Conservation (phyloP, 1,140 invertebrate genomes). For the Drosophila micromelanica region DNA sequence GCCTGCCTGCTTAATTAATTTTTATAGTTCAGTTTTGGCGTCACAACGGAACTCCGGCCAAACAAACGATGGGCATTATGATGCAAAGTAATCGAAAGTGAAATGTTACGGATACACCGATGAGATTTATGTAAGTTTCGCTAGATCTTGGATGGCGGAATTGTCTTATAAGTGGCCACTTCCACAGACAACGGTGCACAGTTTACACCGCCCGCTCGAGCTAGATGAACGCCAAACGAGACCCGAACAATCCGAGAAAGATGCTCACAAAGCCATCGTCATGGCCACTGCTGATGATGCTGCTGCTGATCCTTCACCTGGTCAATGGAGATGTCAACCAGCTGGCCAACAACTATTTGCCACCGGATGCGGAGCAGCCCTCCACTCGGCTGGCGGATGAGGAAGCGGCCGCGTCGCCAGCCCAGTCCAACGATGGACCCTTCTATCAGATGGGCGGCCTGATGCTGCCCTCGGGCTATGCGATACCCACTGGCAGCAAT, state of each 20-base stretch:
- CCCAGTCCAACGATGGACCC: conserved; percentile 31
- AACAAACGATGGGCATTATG: conserved; percentile 35
- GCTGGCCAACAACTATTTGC: conserved; percentile 48
- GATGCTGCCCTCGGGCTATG: conserved; percentile 55
- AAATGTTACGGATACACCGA: conserved; percentile 47
- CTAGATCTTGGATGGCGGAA: conserved; percentile 9
- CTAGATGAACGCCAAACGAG: conserved; percentile 19
- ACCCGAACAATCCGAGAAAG: not conserved
- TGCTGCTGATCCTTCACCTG: conserved; percentile 48
- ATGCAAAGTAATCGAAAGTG: conserved; percentile 76
- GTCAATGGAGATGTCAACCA: conserved; percentile 65
- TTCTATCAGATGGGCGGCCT: conserved; percentile 52
- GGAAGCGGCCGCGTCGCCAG: not conserved
- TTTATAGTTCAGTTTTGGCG: conserved; percentile 57
- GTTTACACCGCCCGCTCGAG: conserved; percentile 43
- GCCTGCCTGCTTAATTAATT: conserved; percentile 62
- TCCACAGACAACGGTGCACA: conserved; percentile 41
- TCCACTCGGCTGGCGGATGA: not conserved
- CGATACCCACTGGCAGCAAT: conserved; percentile 56
- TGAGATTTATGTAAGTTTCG: conserved; percentile 45
- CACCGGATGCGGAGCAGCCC: conserved; percentile 7
- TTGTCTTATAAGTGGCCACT: conserved; percentile 67
- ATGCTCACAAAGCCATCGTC: conserved; percentile 16
- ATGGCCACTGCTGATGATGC: conserved; percentile 34
- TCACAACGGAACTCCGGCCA: conserved; percentile 32